Percentiles rank a stretch among this genome's conserved stretches.
Conservation (phyloP, 1,140 invertebrate species). For the Eriosoma lanigerum region DNA sequence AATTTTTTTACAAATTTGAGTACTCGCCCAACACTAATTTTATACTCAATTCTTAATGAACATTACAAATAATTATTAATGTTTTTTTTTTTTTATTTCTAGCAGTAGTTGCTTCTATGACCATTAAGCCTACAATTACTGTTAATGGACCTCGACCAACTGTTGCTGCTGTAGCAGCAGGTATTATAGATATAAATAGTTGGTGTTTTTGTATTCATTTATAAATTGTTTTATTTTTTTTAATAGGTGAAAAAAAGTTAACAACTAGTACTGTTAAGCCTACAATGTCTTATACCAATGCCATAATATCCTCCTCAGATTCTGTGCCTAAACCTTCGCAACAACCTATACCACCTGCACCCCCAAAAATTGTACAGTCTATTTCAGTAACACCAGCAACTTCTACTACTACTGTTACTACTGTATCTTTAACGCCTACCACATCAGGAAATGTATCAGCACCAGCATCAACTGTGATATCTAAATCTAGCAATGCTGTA, state of each 20-base stretch:
- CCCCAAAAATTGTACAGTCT: conserved; percentile 55
- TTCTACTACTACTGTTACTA: conserved; percentile 55
- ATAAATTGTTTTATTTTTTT: no score
- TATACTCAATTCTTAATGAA: no score
- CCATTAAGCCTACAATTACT: conserved; percentile 36
- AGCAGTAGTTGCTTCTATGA: conserved; percentile 40
- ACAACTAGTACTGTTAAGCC: conserved; percentile 63
- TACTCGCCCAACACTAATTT: no score
- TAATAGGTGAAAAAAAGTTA: conserved; percentile 34
- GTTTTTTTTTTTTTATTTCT: background rate
- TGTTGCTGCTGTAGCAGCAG: conserved; percentile 43
- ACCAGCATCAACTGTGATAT: background rate
- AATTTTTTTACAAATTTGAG: no score
- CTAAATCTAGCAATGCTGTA: conserved; percentile 27
- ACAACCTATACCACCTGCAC: conserved; percentile 56
- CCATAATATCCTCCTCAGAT: conserved; percentile 64
- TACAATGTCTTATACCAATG: conserved; percentile 67
- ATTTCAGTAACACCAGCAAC: conserved; percentile 54
- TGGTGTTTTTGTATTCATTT: no score
- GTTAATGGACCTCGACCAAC: conserved; percentile 39
- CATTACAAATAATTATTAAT: background rate
- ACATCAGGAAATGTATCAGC: conserved; percentile 21
- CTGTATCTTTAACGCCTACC: conserved; percentile 52
- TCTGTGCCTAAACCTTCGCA: conserved; percentile 52
- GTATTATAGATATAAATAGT: conserved; percentile 10